Evolutionary conservation across 2,888 invertebrate genomes (phyloP).

Genomic region (Muscina levida): DNA sequence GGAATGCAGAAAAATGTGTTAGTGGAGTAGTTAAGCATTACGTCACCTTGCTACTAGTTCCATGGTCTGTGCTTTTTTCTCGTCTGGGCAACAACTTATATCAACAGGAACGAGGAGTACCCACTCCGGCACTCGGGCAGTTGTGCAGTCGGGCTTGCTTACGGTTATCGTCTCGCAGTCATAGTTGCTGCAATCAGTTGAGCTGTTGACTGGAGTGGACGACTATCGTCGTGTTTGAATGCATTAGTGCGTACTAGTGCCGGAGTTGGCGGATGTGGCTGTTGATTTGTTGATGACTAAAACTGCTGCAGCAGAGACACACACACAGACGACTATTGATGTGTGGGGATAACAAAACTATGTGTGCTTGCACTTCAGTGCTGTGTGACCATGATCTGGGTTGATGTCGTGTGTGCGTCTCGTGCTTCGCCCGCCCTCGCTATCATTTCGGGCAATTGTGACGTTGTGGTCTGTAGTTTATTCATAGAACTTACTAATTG

Average conservation of each 20-base stretch:
- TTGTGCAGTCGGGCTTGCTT: slow-evolving; percentile 24
- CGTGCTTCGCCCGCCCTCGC: not conserved
- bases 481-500: slow-evolving; percentile 23
- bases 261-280: slow-evolving; percentile 62
- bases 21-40: slow-evolving; percentile 80
- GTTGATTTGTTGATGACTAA: slow-evolving; percentile 56
- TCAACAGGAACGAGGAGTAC: too few relatives aligned
- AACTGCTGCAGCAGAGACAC: slow-evolving; percentile 32
- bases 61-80: slow-evolving; percentile 47
- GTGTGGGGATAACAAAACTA: slow-evolving; percentile 37
- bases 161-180: slow-evolving; percentile 23
- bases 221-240: not conserved
- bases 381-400: slow-evolving; percentile 58
- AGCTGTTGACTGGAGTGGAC: not conserved
- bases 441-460: slow-evolving; percentile 21
- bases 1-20: slow-evolving; percentile 80
- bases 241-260: slow-evolving; percentile 39
- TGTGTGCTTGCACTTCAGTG: slow-evolving; percentile 23
- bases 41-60: slow-evolving; percentile 75
- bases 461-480: slow-evolving; percentile 35
- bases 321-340: slow-evolving; percentile 2
- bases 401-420: slow-evolving; percentile 9
- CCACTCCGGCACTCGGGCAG: too few relatives aligned
- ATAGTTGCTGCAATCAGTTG: slow-evolving; percentile 11
- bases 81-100: slow-evolving; percentile 69